Base-by-base conservation (phyloP, 2,888 invertebrate genomes). In the Trichogramma evanescens region DNA sequence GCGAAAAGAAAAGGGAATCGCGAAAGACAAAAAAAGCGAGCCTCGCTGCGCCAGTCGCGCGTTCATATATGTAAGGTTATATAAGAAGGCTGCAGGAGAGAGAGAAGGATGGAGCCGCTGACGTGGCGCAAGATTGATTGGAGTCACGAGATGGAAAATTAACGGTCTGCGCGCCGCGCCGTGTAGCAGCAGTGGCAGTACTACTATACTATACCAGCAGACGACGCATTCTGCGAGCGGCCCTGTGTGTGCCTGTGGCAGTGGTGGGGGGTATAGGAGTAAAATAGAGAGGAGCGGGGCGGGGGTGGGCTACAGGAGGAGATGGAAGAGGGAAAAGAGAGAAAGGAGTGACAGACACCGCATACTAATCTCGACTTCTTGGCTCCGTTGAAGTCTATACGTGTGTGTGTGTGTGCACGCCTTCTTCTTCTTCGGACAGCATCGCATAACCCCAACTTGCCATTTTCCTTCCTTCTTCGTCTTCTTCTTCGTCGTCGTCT, bases 81-180 rank as follows among this genome's bases (percentile, higher is more conserved):
- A 26, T 26, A 26, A 26, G 26, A 26, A 26, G 26, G 26, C 26
- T 26, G 26, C 26, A 26, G 26, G 59, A 57, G 59, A 63, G 62
- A 56, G 56, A 63, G 60, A 63, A 60, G 67, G 68, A 67, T 70
- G 69, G 68, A 69, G 67, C 66, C 69, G 71, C 69, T 74, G 75
- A 75, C 75, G 73, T 68, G 66, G 65, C 65, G 72, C 69, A 75
- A 75, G 76, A 76, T 76, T 76, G 76, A 76, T 76, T 75, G 76
- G 74, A 74, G 75, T 74, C 74, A 75, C 74, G 74, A 71, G 76
- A 74, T 75, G 75, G 76, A 76, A 76, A 76, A 76, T 76, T 76
- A 76, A 76, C 76, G 76, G 75, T 74, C 73, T 71, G 67, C 26
- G 54, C 44, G 51, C 48, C 46, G 56, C 50, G 53, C 43, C 26